These are phyloP conservation scores for Brachionus rotundiformis DNA, from an alignment of 1,140 invertebrate genomes.

Conservation along the genomic window DNA sequence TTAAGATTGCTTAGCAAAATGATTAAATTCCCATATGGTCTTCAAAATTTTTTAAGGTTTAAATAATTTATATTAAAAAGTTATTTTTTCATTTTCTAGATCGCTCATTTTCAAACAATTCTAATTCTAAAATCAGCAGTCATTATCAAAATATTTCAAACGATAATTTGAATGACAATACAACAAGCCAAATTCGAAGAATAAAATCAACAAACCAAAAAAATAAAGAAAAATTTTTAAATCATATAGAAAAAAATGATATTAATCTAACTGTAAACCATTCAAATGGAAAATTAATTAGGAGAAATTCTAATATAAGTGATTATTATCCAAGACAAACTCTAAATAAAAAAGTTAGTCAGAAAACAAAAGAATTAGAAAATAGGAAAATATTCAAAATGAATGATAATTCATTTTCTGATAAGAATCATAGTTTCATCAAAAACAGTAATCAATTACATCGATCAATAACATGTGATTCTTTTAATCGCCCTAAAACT, in stretches of 20 bases:
- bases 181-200: not conserved
- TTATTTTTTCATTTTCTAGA: not conserved
- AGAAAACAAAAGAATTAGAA: not conserved
- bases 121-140: constrained; percentile 6
- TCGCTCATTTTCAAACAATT: constrained; percentile 8
- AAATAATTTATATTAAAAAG: not conserved
- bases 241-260: not conserved
- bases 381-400: not conserved
- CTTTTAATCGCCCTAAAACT: not conserved
- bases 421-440: not conserved
- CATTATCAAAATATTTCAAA: not conserved
- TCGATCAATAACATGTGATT: not conserved
- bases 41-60: no score
- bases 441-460: not conserved
- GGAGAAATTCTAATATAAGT: constrained; percentile 25
- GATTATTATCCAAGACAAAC: not conserved
- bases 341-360: constrained; percentile 1
- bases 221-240: not conserved
- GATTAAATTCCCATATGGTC: no score
- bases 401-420: not conserved
- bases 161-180: not conserved
- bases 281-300: not conserved
- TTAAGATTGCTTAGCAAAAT: no score
- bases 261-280: not conserved
- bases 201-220: constrained; percentile 4